Evolutionary conservation across 2,888 invertebrate genomes (phyloP).

Genomic region (Tiliacea citrago): DNA sequence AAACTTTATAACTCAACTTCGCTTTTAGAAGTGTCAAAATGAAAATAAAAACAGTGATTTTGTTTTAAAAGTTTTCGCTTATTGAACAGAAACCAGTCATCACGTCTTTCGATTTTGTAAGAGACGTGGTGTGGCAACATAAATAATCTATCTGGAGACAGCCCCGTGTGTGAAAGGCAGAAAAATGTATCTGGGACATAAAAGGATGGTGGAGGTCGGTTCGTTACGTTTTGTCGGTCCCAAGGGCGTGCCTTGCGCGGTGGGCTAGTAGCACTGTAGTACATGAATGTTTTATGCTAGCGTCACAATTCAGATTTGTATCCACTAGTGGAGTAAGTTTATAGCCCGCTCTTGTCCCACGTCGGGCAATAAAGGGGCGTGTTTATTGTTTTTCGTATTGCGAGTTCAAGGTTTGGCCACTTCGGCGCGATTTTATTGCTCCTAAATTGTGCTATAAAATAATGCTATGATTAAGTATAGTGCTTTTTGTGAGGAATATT

Average conservation of each 20-base stretch:
- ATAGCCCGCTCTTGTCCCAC: slow-evolving; percentile 76
- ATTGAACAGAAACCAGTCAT: slow-evolving; percentile 24
- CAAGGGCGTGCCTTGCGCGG: slow-evolving; percentile 81
- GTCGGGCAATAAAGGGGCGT: slow-evolving; percentile 78
- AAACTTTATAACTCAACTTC: slow-evolving; percentile 67
- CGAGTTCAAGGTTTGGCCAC: slow-evolving; percentile 73
- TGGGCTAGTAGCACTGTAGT: slow-evolving; percentile 75
- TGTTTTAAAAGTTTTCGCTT: slow-evolving; percentile 38
- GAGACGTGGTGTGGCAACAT: slow-evolving; percentile 75
- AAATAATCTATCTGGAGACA: slow-evolving; percentile 87
- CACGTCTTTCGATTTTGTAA: slow-evolving; percentile 42
- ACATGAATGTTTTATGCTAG: slow-evolving; percentile 87
- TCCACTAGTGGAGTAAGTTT: slow-evolving; percentile 81
- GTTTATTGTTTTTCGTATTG: slow-evolving; percentile 82
- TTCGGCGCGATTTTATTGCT: slow-evolving; percentile 67
- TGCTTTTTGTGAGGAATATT: slow-evolving; percentile 33
- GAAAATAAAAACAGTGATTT: slow-evolving; percentile 37
- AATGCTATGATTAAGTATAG: slow-evolving; percentile 54
- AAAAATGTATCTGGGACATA: slow-evolving; percentile 88
- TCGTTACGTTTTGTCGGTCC: slow-evolving; percentile 90
- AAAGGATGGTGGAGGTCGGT: slow-evolving; percentile 84
- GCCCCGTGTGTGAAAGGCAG: slow-evolving; percentile 78
- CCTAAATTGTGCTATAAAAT: slow-evolving; percentile 58
- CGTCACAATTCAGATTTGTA: slow-evolving; percentile 88
- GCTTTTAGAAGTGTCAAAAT: slow-evolving; percentile 39